These are phyloP conservation scores for Argya squamiceps DNA, from an alignment of 2,797 vertebrate genomes.

Conservation along the genomic window DNA sequence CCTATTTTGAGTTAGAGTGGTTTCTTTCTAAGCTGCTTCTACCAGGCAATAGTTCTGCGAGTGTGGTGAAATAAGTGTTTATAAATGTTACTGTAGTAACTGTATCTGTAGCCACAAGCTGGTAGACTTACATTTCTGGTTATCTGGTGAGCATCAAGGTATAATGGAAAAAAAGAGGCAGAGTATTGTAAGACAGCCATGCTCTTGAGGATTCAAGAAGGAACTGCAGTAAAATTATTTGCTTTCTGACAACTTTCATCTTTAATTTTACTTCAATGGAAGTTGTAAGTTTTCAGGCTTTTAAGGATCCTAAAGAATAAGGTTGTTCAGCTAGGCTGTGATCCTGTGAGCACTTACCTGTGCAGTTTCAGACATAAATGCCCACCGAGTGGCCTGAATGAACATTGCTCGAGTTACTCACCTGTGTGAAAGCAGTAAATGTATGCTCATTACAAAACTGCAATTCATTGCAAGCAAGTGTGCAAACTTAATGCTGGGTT, in stretches of 20 bases:
- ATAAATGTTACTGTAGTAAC: slow-evolving; percentile 70
- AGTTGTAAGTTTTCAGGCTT: not conserved
- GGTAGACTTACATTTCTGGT: slow-evolving; percentile 32
- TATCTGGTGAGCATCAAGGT: not conserved
- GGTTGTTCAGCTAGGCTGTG: not conserved
- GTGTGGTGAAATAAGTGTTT: slow-evolving; percentile 40
- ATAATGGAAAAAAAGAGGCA: not conserved
- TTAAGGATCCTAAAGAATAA: not conserved
- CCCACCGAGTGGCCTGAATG: accelerated
- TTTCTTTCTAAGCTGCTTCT: not conserved
- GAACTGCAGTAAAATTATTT: not conserved
- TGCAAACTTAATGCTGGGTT: not conserved
- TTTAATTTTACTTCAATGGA: not conserved
- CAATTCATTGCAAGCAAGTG: not conserved
- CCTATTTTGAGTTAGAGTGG: not conserved
- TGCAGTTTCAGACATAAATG: not conserved
- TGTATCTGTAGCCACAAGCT: slow-evolving; percentile 71
- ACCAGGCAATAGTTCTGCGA: not conserved
- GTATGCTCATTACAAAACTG: not conserved
- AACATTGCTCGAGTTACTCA: not conserved
- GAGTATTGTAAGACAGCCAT: not conserved
- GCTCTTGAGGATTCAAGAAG: not conserved
- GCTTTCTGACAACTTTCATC: not conserved
- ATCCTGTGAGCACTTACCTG: not conserved
- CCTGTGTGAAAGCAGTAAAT: not conserved